Conservation (phyloP, 2,113 vertebrate genomes). For the Egretta garzetta region DNA sequence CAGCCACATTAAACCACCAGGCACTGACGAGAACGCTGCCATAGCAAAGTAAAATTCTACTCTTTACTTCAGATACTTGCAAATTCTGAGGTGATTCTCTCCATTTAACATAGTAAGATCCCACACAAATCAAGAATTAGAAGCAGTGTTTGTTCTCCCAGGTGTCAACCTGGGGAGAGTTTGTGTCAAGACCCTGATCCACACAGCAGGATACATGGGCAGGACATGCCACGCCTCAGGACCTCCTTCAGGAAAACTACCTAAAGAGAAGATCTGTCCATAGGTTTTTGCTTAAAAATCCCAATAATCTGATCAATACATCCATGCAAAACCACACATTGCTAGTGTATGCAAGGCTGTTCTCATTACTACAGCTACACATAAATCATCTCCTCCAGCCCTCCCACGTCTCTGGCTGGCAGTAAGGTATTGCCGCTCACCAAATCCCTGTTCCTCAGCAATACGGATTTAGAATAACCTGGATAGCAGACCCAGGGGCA, state of each 20-base stretch:
- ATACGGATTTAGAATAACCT: not conserved
- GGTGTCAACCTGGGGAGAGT: not conserved
- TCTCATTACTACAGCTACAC: not conserved
- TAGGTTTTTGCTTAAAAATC: not conserved
- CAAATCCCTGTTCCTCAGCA: not conserved
- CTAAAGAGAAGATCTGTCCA: not conserved
- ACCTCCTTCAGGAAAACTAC: too few relatives aligned
- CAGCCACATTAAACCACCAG: not conserved
- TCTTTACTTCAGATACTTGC: not conserved
- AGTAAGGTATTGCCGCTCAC: not conserved
- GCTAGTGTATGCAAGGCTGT: too few relatives aligned
- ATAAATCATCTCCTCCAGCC: not conserved
- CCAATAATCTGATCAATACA: not conserved
- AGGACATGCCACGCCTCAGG: accelerated
- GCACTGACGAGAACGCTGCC: not conserved
- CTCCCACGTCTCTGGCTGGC: not conserved
- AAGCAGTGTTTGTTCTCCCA: too few relatives aligned
- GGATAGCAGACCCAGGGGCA: not conserved
- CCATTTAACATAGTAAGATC: too few relatives aligned
- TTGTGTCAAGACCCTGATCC: not conserved
- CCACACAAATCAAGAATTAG: too few relatives aligned
- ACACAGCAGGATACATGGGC: accelerated
- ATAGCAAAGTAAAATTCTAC: not conserved
- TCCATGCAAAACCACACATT: not conserved
- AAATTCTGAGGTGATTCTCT: not conserved